Evolutionary conservation across 1,140 invertebrate genomes (phyloP), one percentile per base, ranked within the genome.

Genomic region (Bombus fervidus): DNA sequence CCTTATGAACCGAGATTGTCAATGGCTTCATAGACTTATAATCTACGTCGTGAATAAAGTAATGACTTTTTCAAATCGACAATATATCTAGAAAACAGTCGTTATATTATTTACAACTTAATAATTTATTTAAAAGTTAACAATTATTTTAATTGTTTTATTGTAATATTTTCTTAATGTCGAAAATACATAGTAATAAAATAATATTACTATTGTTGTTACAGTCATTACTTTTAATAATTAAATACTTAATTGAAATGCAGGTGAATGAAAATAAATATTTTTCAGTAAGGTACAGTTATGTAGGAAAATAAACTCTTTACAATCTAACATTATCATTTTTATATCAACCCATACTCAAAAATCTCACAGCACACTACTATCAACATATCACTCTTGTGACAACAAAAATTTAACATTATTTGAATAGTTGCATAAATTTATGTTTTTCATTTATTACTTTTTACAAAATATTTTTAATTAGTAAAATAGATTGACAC

Each of bases 361-460:
- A 62, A 69, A 76, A 86, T 87, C 57, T 86, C 80, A 81, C 85
- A 82, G n/a, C 83, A 84, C 82, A 86, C 88, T 83, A 78, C 79
- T 78, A 80, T 37, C 62, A 88, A 86, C 47, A 57, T 83, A 89
- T 68, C 84, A 86, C 41, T 80, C 76, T 83, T 81, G 47, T 62
- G 68, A 72, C 39, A 89, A 43, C 31, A 76, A 86, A 80, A 81
- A 81, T 77, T n/a, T 78, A 41, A 34, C n/a, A 66, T 82, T 59
- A 66, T 22, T 41, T 34, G 62, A 87, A 71, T 83, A 89, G 47
- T 71, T 90, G 77, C 69, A 89, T 85, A 90, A 87, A 85, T 90
- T 78, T 34, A 53, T 53, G 18, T 74, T 39, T 13, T n/a, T 18
- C 43, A 13, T 64, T 22, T 34, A 18, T 31, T 75, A 68, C 13